Evolutionary conservation across 2,888 invertebrate species (phyloP).

Genomic region (Drosophila lacicola): DNA sequence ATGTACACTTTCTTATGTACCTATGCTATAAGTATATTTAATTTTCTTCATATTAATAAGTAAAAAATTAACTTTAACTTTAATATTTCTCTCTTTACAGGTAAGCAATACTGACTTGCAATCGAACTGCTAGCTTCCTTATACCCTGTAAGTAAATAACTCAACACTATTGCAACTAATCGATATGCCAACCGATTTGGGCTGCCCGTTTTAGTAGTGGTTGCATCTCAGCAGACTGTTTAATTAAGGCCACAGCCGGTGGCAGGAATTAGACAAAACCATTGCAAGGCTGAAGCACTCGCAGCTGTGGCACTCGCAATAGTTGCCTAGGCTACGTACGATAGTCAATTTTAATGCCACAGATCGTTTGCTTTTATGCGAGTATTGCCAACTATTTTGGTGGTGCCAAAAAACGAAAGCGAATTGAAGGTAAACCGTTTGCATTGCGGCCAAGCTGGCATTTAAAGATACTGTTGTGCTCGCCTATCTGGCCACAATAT

Average conservation of each 20-base stretch:
- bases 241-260: conserved; percentile 47
- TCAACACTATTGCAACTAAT: conserved; percentile 8
- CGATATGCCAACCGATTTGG: conserved; percentile 21
- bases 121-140: neutral
- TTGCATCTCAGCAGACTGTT: conserved; percentile 32
- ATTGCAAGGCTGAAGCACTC: conserved; percentile 10
- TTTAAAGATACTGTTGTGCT: conserved; percentile 57
- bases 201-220: neutral
- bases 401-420: conserved; percentile 48
- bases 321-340: conserved; percentile 5
- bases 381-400: conserved; percentile 44
- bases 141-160: conserved; percentile 27
- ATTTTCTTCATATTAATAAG: neutral
- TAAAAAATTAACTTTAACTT: neutral
- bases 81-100: conserved; percentile 21
- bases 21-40: neutral
- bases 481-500: conserved; percentile 47
- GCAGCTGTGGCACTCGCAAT: conserved; percentile 11
- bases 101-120: conserved; percentile 33
- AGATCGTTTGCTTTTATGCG: conserved; percentile 37
- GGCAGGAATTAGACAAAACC: conserved; percentile 38
- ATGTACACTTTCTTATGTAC: neutral
- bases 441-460: conserved; percentile 48
- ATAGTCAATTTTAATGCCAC: conserved; percentile 29
- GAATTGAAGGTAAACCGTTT: conserved; percentile 61